Evolutionary conservation across 2,888 invertebrate genomes (phyloP), one percentile per base, ranked within the genome.

Genomic region (Oegoconia quadripuncta): DNA sequence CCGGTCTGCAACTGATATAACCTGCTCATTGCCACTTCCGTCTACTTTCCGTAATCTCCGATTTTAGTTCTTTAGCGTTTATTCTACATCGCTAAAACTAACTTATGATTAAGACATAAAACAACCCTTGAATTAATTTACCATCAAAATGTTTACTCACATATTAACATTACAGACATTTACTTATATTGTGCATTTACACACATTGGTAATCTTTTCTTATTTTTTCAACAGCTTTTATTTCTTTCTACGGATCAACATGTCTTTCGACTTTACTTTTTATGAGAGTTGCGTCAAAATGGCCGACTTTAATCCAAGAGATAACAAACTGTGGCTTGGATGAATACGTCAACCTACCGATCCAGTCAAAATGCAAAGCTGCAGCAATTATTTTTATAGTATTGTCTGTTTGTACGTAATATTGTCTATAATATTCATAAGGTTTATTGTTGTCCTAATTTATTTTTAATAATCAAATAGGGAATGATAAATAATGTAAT

Each of bases 261-360:
- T 55, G 46, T 27, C 7, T 55, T 1, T 63, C 65, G 0, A 67
- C 62, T 0, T 41, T 71, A 3, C 22, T 60, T 0, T 74, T 71
- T 22, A 35, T 76, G 0, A 49, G 64, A 0, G 41, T 73, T 3
- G 64, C 71, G 6, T 42, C 37, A 2, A 74, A 62, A 50, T 80
- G 79, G 77, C 61, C 64, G 4, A 15, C 17, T 2, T 42, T 80
- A 2, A 48, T 68, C 37, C 59, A 50, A 9, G 51, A 67, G 15
- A 48, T 79, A 3, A 39, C 44, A 0, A 44, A 55, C 6, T 59
- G 63, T 2, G 41, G 42, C 1, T 44, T 76, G 3, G 52, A 73
- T 15, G 60, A 67, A 14, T 70, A 74, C 26, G 34, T 64, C 1
- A 66, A 77, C 41, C 29, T 44, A 1, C 40, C 30, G 4, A 22